Base-by-base conservation (phyloP, 2,888 invertebrate species). In the Zhengitettix transpicula region DNA sequence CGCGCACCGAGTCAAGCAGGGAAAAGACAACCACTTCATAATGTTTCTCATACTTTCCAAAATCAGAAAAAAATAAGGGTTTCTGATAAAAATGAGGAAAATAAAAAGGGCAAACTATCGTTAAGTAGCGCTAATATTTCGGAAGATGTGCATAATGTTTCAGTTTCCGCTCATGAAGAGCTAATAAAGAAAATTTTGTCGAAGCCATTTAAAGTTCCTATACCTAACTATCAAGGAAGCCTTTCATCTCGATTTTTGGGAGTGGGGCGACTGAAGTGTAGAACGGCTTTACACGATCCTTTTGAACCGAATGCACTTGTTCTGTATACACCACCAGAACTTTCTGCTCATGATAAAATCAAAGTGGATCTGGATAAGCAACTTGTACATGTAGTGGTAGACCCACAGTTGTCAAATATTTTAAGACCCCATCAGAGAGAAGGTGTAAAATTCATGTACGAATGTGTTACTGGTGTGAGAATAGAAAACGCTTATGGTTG, bases 381-480 rank as follows among this genome's bases (percentile, higher is more conserved):
- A 58, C 78, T 81, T 70, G 97, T 99, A 1, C 97, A 98, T 71
- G 95, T 99, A 1, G 99, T 99, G 0, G 96, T 99, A 0, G 99
- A 99, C 78, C 99, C 99, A 0, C 71, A 88, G 1, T 76, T 99
- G 3, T 87, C 90, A 15, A 89, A 90, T 70, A 81, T 98, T 61
- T 75, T 99, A 5, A 78, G 99, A 56, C 98, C 99, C 0, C 99
- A 99, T 83, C 99, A 99, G 73, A 81, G 98, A 65, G 98, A 99
- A 71, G 99, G 99, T 44, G 98, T 99, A 0, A 91, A 91, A 71
- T 99, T 99, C 71, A 97, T 99, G 96, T 99, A 95, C 70, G 96
- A 99, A 71, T 99, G 98, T 76, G 96, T 98, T 5, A 94, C 91
- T 10, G 99, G 98, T 1, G 77, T 81, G 51, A 87, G 92, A 68